A percentile compares a stretch with the other conserved stretches of the same genome.
phyloP scores from a whole-genome alignment of 1,140 invertebrate species.

The Bicyclus anynana region DNA sequence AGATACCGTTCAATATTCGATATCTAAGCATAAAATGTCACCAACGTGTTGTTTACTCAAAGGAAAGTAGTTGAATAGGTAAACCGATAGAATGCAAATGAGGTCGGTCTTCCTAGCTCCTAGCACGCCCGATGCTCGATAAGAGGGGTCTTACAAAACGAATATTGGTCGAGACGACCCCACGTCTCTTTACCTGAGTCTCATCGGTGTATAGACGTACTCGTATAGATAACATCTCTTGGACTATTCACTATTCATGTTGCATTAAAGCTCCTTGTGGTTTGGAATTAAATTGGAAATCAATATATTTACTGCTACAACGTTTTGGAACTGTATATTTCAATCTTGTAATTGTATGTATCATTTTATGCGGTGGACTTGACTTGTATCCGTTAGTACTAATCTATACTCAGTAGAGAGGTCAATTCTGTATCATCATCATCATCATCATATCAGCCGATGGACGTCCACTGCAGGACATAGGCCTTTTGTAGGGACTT shows the following conservation, averaged over 20 bases:
- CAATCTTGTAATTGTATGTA: too few relatives aligned
- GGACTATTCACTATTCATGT: not conserved
- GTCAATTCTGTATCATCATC: too few relatives aligned
- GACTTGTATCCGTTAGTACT: too few relatives aligned
- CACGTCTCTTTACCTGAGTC: constrained; percentile 6
- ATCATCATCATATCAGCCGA: too few relatives aligned
- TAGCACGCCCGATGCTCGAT: not conserved
- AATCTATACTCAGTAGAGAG: too few relatives aligned
- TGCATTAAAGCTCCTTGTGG: too few relatives aligned
- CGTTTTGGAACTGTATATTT: too few relatives aligned
- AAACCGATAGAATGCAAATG: constrained; percentile 17
- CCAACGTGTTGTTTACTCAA: constrained; percentile 3
- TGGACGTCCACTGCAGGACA: too few relatives aligned
- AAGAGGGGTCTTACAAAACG: constrained; percentile 9
- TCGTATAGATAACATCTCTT: not conserved
- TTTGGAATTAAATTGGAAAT: not conserved
- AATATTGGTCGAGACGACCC: constrained; percentile 6
- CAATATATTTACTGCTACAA: not conserved
- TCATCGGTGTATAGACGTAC: not conserved
- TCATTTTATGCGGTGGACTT: too few relatives aligned
- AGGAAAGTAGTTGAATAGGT: constrained; percentile 8
- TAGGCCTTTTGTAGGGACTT: too few relatives aligned
- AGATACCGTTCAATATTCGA: not conserved
- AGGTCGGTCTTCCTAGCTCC: constrained; percentile 10
- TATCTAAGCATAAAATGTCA: not conserved